Evolutionary conservation across 2,888 invertebrate genomes (phyloP), one percentile per base, ranked within the genome.

Genomic region (Caenorhabditis afra): DNA sequence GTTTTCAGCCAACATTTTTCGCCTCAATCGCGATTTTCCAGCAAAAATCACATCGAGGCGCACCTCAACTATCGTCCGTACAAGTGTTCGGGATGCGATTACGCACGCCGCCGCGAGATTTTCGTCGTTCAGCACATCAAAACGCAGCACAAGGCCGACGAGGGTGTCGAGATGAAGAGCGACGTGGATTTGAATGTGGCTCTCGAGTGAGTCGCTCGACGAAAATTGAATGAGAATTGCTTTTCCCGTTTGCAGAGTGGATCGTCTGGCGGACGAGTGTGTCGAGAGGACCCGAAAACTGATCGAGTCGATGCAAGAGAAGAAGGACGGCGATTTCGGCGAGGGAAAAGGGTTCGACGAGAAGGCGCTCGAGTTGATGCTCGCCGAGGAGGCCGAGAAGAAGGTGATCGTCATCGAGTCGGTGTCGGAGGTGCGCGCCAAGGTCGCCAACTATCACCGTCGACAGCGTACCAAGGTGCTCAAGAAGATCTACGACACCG

Each of bases 61-160:
- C 78, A 78, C 50, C 47, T 78, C 22, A 62, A 71, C 61, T 78
- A 78, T 39, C 78, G 78, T 11, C 78, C 78, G 12, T 78, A 71
- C 52, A 66, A 78, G 12, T 78, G 78, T 22, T 78, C 78, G 0
- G 61, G 61, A 3, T 78, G 78, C 39, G 71, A 35, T 14, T 78
- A 66, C 47, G 44, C 65, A 8, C 49, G 61, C 18, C 59, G 78
- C 44, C 71, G 78, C 14, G 78, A 78, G 23, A 78, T 78, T 37
- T 78, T 78, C 22, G 70, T 78, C 44, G 29, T 45, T 8, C 65
- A 78, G 37, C 78, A 78, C 53, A 71, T 78, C 50, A 65, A 71
- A 39, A 64, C 47, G 12, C 58, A 59, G 1, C 78, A 78, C 20
- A 12, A 23, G 5, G 67, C 41, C 12, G 29, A 44, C 16, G 61